Evolutionary conservation across 2,888 invertebrate species (phyloP).

Genomic region (Drosophila neutralis): DNA sequence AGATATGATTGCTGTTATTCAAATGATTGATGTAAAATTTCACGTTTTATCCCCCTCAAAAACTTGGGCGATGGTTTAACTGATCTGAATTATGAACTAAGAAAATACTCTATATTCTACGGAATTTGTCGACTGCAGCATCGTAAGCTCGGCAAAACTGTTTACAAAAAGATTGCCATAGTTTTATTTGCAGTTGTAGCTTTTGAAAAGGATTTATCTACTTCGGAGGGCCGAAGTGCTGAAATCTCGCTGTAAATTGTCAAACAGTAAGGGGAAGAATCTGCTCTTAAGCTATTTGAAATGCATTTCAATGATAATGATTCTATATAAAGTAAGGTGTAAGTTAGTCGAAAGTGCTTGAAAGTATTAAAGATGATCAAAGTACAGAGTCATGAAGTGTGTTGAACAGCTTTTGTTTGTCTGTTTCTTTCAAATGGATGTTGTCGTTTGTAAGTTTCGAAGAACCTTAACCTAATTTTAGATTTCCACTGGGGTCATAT

Average conservation of each 20-base stretch:
- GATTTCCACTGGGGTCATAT: conserved; percentile 61
- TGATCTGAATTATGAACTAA: conserved; percentile 9
- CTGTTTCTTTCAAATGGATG: conserved; percentile 9
- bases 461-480: conserved; percentile 70
- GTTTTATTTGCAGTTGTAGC: conserved; percentile 6
- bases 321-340: not conserved
- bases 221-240: conserved; percentile 52
- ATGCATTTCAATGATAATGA: not conserved
- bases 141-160: conserved; percentile 29
- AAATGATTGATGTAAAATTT: conserved; percentile 65
- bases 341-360: conserved; percentile 6
- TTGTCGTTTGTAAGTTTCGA: conserved; percentile 36
- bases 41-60: conserved; percentile 32
- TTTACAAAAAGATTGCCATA: not conserved
- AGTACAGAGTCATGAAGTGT: conserved; percentile 36
- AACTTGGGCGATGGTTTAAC: conserved; percentile 13
- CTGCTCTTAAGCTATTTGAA: conserved; percentile 5
- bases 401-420: conserved; percentile 40
- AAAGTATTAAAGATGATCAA: conserved; percentile 42
- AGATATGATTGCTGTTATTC: conserved; percentile 74
- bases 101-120: conserved; percentile 2
- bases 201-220: conserved; percentile 40
- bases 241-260: conserved; percentile 12
- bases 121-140: conserved; percentile 10
- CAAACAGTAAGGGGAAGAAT: conserved; percentile 14